Conservation (phyloP, 2,797 vertebrate species). For the Onychomys arenicola region DNA sequence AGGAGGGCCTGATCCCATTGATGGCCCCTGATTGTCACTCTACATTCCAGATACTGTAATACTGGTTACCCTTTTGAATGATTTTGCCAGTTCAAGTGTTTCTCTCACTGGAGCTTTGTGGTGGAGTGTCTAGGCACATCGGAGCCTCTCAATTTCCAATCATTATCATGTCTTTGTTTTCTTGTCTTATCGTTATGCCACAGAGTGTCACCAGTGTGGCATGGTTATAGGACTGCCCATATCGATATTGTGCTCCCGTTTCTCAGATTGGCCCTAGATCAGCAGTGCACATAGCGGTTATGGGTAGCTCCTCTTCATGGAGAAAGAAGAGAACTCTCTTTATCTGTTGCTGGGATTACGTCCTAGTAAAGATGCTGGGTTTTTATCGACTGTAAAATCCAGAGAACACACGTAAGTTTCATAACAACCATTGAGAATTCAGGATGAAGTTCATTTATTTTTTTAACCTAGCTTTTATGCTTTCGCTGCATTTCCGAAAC, state of each 20-base stretch:
- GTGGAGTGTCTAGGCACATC: neutral
- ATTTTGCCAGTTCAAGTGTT: neutral
- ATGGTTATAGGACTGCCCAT: neutral
- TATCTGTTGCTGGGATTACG: slow-evolving; percentile 25
- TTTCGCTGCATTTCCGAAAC: slow-evolving; percentile 56
- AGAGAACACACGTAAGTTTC: neutral
- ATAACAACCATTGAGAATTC: neutral
- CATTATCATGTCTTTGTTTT: neutral
- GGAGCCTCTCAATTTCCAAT: neutral
- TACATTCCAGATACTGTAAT: neutral
- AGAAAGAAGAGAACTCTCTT: neutral
- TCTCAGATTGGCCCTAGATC: neutral
- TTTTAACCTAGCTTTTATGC: neutral
- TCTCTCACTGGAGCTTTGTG: neutral
- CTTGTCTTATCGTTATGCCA: neutral
- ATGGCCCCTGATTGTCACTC: neutral
- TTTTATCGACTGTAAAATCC: slow-evolving; percentile 56
- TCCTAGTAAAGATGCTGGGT: slow-evolving; percentile 23
- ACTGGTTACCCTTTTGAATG: neutral
- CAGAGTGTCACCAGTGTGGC: neutral
- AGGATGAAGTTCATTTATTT: slow-evolving; percentile 21
- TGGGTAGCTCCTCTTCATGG: neutral
- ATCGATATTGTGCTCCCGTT: neutral
- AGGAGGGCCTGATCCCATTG: slow-evolving; percentile 13
- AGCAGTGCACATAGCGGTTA: neutral